Evolutionary conservation across 2,888 invertebrate genomes (phyloP), one percentile per base, ranked within the genome.

Genomic region (Lypha dubia): DNA sequence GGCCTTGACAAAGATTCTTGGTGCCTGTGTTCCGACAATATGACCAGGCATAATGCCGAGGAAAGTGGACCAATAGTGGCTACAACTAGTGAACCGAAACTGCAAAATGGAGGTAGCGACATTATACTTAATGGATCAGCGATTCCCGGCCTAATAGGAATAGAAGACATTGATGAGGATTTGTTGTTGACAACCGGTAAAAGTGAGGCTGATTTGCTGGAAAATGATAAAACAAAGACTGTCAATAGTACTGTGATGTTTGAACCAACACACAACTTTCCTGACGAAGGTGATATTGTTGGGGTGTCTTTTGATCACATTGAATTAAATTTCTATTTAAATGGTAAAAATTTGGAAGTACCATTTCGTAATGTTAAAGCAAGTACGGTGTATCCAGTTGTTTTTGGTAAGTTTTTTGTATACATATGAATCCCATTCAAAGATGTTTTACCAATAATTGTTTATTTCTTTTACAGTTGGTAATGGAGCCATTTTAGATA

Each of bases 251-350:
- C 22, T 17, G 32, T 8, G 86, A 35, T 86, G 88, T 13, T 51
- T 11, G 84, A 88, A 20, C 88, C 88, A 51, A 79, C 77, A 1
- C 88, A 88, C 0, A 87, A 86, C 77, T 94, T 95, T 89, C 95
- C 97, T 3, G 96, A 96, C 89, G 99, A 99, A 93, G 98, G 99
- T 32, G 99, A 99, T 91, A 88, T 90, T 79, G 87, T 90, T 88
- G 99, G 99, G 28, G 94, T 99, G 44, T 96, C 98, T 0, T 99
- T 97, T 91, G 99, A 99, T 91, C 99, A 99, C 91, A 96, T 98
- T 81, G 98, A 99, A 90, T 93, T 99, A 81, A 98, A 97, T 91
- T 98, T 99, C 93, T 98, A 95, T 92, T 93, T 98, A 51, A 99
- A 99, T 93, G 99, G 99, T 2, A 96, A 95, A 90, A 95, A 95